These are phyloP conservation scores for Pachyrhynchus sulphureomaculatus DNA, from an alignment of 1,140 invertebrate genomes.

Conservation along the genomic window DNA sequence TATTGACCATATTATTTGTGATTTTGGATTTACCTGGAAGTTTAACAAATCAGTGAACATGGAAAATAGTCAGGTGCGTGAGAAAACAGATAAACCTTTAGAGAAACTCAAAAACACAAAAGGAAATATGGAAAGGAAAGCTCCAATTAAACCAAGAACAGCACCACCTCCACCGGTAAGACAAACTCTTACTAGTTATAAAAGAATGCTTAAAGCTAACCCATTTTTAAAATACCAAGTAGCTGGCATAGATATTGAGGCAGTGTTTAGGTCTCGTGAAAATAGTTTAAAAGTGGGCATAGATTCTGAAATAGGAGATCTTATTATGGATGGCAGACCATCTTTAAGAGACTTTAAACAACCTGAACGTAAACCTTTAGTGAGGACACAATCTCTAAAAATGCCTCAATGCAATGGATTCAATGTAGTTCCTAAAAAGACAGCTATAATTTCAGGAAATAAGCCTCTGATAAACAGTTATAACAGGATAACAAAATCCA, in stretches of 20 bases:
- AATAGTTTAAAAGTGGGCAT: constrained; percentile 1
- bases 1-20: no score
- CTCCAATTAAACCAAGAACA: constrained; percentile 5
- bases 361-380: background rate
- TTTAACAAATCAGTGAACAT: no score
- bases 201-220: constrained; percentile 43
- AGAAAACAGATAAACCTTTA: background rate
- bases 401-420: constrained; percentile 3
- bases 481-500: background rate
- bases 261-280: background rate
- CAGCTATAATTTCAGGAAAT: background rate
- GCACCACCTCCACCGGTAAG: constrained; percentile 31
- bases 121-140: background rate
- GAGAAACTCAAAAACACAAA: background rate
- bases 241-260: constrained; percentile 6
- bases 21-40: no score
- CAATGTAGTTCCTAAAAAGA: background rate
- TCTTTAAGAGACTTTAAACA: background rate
- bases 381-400: background rate
- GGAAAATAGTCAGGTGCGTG: no score
- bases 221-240: constrained; percentile 37
- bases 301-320: background rate
- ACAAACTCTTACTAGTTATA: constrained; percentile 39
- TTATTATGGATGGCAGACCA: background rate
- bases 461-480: background rate